Evolutionary conservation across 2,888 invertebrate genomes (phyloP), one percentile per base, ranked within the genome.

Genomic region (Chrysina gloriosa): DNA sequence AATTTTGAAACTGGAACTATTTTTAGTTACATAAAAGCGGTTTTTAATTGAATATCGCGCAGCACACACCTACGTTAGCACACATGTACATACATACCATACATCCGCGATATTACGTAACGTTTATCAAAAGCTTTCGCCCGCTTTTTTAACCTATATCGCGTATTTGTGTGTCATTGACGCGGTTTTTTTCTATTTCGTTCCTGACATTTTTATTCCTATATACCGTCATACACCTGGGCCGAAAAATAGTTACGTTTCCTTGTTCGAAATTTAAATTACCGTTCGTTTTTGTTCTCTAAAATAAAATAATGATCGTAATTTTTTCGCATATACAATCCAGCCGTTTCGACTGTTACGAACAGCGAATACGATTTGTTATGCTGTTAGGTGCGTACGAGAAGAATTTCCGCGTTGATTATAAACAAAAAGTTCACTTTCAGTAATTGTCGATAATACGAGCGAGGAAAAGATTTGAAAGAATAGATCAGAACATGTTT

Each of bases 1-100:
- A 52, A 52, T 52, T 52, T 52, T 52, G 31, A 50, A 52, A 52
- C 19, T 29, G 52, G 31, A 14, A 7, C 31, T 52, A 52, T 52
- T 52, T 52, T 52, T 52, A 52, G 47, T 31, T 31, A 31, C 2
- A n/a, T n/a, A n/a, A n/a, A n/a, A n/a, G n/a, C n/a, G n/a, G n/a
- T n/a, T n/a, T n/a, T n/a, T n/a, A n/a, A n/a, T n/a, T n/a, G n/a
- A n/a, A n/a, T n/a, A n/a, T n/a, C n/a, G n/a, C n/a, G n/a, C n/a
- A n/a, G n/a, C n/a, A n/a, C n/a, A n/a, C n/a, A n/a, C n/a, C n/a
- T n/a, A n/a, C n/a, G n/a, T n/a, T n/a, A n/a, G n/a, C n/a, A n/a
- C n/a, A n/a, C 19, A 16, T 5, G 42, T 42, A 42, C 45, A 9
- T 45, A 45, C 45, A 9, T 45, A 19, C 21, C 45, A 9, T 45